Evolutionary conservation across 2,113 vertebrate species (phyloP), one percentile per base, ranked within the genome.

Genomic region (Galeopterus variegatus): DNA sequence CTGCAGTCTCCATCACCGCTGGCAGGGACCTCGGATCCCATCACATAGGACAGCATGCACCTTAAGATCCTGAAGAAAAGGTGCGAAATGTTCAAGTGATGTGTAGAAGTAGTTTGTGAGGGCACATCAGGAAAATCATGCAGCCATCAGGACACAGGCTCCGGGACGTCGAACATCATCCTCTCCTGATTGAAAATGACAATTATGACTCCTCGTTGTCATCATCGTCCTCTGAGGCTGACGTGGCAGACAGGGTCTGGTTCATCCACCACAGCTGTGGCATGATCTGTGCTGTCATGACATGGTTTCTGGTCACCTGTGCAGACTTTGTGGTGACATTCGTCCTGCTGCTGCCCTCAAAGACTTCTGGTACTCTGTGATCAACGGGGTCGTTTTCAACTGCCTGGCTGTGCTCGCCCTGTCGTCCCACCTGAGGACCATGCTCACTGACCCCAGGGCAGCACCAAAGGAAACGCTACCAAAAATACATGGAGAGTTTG

Each of bases 261-360:
- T 99, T 99, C 97, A 99, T 99, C 97, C 98, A 99, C 36, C 99
- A 99, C 9, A 99, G 99, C 98, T 99, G 99, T 6, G 99, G 99
- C 75, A 99, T 99, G 99, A 99, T 99, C 98, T 99, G 99, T 26
- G 99, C 99, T 7, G 88, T 99, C 90, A 99, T 99, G 97, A 99
- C 99, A 1, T 99, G 99, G 99, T 99, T 99, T 90, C 99, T 99
- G 97, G 99, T 99, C 11, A 97, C 99, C 92, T 99, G 99, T 13
- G 99, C 99, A 1, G 99, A 99, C 97, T 99, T 99, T 0, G 99
- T 99, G 97, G 99, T 99, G 97, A 99, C 99, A 80, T 99, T 99
- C 82, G 99, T 99, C 98, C 99, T 99, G 99, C 98, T 99, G 98
- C 99, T 99, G 98, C 99, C 99, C 93, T 99, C 98, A 99, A 99